phyloP scores from a whole-genome alignment of 2,888 invertebrate species.

The Microctonus brassicae region DNA sequence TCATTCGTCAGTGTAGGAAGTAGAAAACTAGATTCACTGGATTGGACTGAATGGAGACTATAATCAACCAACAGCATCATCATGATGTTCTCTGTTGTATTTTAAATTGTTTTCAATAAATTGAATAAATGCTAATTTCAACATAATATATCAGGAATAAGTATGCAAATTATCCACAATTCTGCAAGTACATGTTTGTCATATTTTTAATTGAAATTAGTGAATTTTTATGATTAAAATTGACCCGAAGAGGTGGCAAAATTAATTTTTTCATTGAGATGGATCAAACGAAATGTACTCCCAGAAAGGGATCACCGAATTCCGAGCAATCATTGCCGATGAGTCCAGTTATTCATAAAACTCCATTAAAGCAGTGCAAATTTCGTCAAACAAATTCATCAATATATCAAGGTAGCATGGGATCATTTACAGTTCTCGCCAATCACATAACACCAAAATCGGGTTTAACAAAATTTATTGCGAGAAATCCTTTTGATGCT shows the following conservation, averaged over 20 bases:
- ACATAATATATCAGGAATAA: neutral
- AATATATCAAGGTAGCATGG: constrained; percentile 41
- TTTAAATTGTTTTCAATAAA: neutral
- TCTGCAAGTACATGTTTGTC: too few relatives aligned
- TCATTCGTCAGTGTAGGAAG: too few relatives aligned
- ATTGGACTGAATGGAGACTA: neutral
- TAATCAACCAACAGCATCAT: neutral
- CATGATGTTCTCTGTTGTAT: neutral
- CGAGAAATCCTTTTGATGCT: constrained; percentile 80
- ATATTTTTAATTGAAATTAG: too few relatives aligned
- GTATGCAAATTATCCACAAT: neutral
- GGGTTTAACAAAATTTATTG: constrained; percentile 71
- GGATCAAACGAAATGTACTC: neutral
- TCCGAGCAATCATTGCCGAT: constrained; percentile 4
- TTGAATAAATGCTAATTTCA: neutral
- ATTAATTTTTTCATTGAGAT: too few relatives aligned
- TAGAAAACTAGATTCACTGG: too few relatives aligned
- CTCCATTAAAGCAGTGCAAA: constrained; percentile 52
- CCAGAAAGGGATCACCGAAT: neutral
- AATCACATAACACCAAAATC: constrained; percentile 74
- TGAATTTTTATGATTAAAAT: too few relatives aligned
- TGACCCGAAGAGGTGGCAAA: too few relatives aligned
- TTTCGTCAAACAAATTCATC: constrained; percentile 37
- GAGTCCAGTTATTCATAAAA: constrained; percentile 48
- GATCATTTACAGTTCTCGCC: constrained; percentile 64